Evolutionary conservation across 2,888 invertebrate species (phyloP).

Genomic region (Pandemis heparana): DNA sequence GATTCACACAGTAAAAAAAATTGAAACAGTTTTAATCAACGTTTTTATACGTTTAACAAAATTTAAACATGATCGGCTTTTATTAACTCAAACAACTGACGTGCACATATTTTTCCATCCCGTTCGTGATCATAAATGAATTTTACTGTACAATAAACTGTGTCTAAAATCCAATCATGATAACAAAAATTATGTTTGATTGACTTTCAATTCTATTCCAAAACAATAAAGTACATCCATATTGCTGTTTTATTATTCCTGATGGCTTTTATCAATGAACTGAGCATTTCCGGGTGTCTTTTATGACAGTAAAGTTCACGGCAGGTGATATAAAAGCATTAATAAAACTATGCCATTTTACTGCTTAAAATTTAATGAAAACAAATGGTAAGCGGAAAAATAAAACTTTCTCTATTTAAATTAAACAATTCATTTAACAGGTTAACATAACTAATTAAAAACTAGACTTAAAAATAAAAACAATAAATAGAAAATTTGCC

Average conservation of each 20-base stretch:
- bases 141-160: neutral
- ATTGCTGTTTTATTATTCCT: neutral
- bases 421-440: too few species aligned
- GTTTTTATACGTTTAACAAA: too few species aligned
- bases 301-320: slow-evolving; percentile 55
- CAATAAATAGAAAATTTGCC: too few species aligned
- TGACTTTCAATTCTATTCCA: neutral
- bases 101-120: neutral
- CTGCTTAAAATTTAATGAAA: slow-evolving; percentile 42
- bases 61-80: neutral
- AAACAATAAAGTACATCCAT: neutral
- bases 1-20: too few species aligned
- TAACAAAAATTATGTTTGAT: neutral
- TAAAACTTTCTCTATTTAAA: too few species aligned
- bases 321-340: slow-evolving; percentile 65
- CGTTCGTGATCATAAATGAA: neutral
- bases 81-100: neutral
- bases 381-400: neutral
- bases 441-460: too few species aligned
- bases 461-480: too few species aligned
- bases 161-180: neutral
- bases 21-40: too few species aligned
- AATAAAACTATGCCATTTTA: slow-evolving; percentile 68
- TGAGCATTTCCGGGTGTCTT: slow-evolving; percentile 43
- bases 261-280: slow-evolving; percentile 3